Evolutionary conservation across 2,888 invertebrate species (phyloP).

Genomic region (Eubasilissa splendida): DNA sequence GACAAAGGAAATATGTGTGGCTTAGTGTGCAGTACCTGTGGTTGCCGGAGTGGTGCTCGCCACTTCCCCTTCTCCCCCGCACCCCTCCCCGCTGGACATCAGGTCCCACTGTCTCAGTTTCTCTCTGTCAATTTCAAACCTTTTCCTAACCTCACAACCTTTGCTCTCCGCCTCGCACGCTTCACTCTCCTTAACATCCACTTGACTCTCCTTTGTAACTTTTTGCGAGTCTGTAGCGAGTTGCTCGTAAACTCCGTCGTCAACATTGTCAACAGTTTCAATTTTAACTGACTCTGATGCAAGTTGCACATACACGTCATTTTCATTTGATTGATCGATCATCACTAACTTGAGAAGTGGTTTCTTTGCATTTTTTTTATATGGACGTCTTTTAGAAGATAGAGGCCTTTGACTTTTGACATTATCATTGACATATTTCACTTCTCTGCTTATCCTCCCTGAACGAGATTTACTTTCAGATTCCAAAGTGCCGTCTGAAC

Average conservation of each 20-base stretch:
- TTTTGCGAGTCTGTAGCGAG: constrained; percentile 66
- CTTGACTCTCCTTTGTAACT: constrained; percentile 34
- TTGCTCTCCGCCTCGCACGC: constrained; percentile 36
- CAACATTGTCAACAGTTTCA: constrained; percentile 60
- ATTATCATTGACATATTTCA: constrained; percentile 85
- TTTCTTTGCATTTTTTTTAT: constrained; percentile 59
- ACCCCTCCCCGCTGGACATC: constrained; percentile 87
- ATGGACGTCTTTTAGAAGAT: constrained; percentile 60
- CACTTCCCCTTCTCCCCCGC: constrained; percentile 61
- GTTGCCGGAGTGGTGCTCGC: constrained; percentile 30
- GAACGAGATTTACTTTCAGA: constrained; percentile 54
- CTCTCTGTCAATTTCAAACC: constrained; percentile 84
- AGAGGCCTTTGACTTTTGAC: constrained; percentile 72
- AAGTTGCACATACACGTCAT: constrained; percentile 72
- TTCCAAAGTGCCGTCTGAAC: constrained; percentile 57
- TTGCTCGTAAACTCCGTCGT: constrained; percentile 75
- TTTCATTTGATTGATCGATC: constrained; percentile 65
- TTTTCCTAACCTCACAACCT: constrained; percentile 63
- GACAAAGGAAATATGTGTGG: constrained; percentile 2
- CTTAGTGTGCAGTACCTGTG: constrained; percentile 26
- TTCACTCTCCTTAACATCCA: background rate
- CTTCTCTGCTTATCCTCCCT: constrained; percentile 78
- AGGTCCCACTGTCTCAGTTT: constrained; percentile 91
- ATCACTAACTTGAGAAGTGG: constrained; percentile 43
- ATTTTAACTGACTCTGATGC: constrained; percentile 63